A percentile compares a stretch with the other conserved stretches of the same genome.
These are phyloP conservation scores for Himalopsyche kuldschensis DNA, from an alignment of 2,888 invertebrate species.

Conservation along the genomic window DNA sequence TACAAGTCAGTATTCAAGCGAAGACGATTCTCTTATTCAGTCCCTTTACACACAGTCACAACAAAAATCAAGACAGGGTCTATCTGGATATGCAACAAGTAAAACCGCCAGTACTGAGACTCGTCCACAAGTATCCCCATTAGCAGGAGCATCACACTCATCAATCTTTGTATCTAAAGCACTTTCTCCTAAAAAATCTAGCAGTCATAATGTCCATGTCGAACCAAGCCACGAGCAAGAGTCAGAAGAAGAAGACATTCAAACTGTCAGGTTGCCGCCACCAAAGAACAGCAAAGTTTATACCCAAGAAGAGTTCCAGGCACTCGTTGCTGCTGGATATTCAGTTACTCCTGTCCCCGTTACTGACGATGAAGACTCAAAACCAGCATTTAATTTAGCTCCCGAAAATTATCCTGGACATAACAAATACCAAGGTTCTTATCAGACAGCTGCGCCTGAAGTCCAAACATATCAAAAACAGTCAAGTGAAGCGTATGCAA, in stretches of 20 bases:
- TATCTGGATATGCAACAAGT: slow-evolving; percentile 22
- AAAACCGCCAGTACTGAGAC: slow-evolving; percentile 19
- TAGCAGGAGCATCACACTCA: slow-evolving; percentile 26
- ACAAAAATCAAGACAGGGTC: slow-evolving; percentile 28
- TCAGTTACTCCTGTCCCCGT: slow-evolving; percentile 58
- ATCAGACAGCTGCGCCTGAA: background rate
- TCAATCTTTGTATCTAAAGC: slow-evolving; percentile 37
- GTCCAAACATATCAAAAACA: slow-evolving; percentile 25
- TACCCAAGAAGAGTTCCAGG: slow-evolving; percentile 57
- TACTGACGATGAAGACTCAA: slow-evolving; percentile 31
- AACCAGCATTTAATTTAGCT: slow-evolving; percentile 33
- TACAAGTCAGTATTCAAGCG: slow-evolving; percentile 16
- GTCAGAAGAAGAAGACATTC: slow-evolving; percentile 30
- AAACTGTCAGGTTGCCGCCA: slow-evolving; percentile 51
- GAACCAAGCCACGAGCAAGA: slow-evolving; percentile 11
- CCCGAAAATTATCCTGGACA: slow-evolving; percentile 38
- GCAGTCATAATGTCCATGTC: slow-evolving; percentile 7
- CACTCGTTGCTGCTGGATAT: slow-evolving; percentile 56
- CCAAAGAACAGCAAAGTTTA: slow-evolving; percentile 58
- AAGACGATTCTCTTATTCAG: slow-evolving; percentile 33
- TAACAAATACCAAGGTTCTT: slow-evolving; percentile 18
- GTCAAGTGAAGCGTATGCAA: slow-evolving; percentile 22
- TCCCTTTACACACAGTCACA: slow-evolving; percentile 16
- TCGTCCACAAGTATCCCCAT: slow-evolving; percentile 4
- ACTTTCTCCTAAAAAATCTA: slow-evolving; percentile 27